Percentiles rank a stretch among this genome's conserved stretches.
These are phyloP conservation scores for Lamellibrachia columna DNA, from an alignment of 2,888 invertebrate genomes.

Conservation along the genomic window DNA sequence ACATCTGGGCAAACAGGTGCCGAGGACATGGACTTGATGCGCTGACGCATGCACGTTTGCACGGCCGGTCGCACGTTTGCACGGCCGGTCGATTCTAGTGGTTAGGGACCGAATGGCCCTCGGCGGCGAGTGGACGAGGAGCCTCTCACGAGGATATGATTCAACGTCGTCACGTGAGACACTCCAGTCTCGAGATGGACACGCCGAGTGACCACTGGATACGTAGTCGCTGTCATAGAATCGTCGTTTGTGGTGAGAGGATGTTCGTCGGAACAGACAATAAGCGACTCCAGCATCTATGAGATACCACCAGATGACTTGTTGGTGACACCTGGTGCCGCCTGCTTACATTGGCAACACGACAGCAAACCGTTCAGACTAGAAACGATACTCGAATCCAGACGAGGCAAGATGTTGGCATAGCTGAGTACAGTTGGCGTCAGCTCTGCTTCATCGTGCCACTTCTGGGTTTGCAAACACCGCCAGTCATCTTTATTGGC, in stretches of 20 bases:
- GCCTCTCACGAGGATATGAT: neutral
- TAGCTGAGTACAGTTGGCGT: conserved; percentile 60
- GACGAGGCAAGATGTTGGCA: conserved; percentile 68
- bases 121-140: neutral
- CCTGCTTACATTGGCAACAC: neutral
- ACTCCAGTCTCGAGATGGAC: neutral
- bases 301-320: neutral
- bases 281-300: neutral
- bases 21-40: neutral
- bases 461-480: conserved; percentile 50
- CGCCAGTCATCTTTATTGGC: neutral
- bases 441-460: conserved; percentile 66
- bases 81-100: neutral
- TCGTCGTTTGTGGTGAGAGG: neutral
- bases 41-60: neutral
- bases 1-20: neutral
- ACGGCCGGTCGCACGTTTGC: neutral
- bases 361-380: neutral
- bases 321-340: neutral
- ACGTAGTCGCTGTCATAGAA: neutral
- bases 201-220: neutral
- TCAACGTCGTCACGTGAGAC: neutral
- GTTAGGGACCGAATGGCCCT: neutral
- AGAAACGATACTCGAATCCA: conserved; percentile 44
- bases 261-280: neutral